Evolutionary conservation across 2,888 invertebrate genomes (phyloP).

Genomic region (Eumacrocentrus americanus): DNA sequence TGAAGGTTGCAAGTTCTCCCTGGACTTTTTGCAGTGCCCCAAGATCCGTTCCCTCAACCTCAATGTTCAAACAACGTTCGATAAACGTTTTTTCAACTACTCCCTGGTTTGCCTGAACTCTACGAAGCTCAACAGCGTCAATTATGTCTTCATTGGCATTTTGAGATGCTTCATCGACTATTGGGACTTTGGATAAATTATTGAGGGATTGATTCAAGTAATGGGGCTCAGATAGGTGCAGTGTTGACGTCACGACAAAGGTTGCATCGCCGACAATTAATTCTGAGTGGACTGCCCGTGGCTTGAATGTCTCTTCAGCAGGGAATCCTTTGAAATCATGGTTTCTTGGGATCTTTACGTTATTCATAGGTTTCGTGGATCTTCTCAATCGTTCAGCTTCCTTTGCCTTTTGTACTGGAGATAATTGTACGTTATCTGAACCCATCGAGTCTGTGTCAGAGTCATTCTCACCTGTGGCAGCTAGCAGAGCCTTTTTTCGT

Average conservation of each 20-base stretch:
- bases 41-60: constrained; percentile 53
- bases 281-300: constrained; percentile 47
- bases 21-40: constrained; percentile 51
- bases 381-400: constrained; percentile 44
- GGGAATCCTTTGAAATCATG: constrained; percentile 1
- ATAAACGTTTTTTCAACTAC: constrained; percentile 40
- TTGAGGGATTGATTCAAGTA: constrained; percentile 31
- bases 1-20: constrained; percentile 47
- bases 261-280: constrained; percentile 50
- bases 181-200: background rate
- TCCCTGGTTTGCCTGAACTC: constrained; percentile 43
- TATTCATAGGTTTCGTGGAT: constrained; percentile 44
- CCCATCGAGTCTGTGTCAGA: constrained; percentile 55
- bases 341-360: constrained; percentile 31
- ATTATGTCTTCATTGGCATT: constrained; percentile 46
- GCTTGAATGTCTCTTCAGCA: constrained; percentile 17
- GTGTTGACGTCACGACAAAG: constrained; percentile 52
- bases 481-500: constrained; percentile 55
- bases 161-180: background rate
- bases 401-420: constrained; percentile 57
- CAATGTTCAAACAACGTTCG: constrained; percentile 55
- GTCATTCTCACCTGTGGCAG: constrained; percentile 51
- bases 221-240: constrained; percentile 43
- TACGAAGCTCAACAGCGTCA: constrained; percentile 53
- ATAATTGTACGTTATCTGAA: constrained; percentile 51